These are phyloP conservation scores for Siniperca chuatsi DNA, from an alignment of 2,113 vertebrate species.

Conservation along the genomic window DNA sequence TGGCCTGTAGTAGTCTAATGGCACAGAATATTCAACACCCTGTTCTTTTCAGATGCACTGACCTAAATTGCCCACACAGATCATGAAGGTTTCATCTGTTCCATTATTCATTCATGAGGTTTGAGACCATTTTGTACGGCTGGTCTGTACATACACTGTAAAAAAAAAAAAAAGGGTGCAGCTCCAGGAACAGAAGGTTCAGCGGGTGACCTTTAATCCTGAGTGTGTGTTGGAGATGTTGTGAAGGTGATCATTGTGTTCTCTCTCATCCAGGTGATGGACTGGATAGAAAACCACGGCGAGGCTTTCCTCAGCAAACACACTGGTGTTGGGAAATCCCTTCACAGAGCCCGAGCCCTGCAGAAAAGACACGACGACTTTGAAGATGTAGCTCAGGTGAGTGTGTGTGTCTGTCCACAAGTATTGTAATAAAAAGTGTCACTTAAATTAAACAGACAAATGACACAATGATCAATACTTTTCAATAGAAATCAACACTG, in stretches of 20 bases:
- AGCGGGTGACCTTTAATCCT: not conserved
- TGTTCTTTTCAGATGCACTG: constrained; percentile 34
- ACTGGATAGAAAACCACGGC: constrained; percentile 99
- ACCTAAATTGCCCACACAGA: constrained; percentile 53
- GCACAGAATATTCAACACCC: not conserved
- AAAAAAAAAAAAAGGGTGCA: not conserved
- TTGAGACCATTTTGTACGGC: constrained; percentile 20
- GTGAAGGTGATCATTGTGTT: constrained; percentile 2
- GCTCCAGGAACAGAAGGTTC: not conserved
- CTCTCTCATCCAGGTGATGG: constrained; percentile 79
- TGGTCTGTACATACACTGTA: not conserved
- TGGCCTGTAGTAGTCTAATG: not conserved
- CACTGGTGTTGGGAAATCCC: constrained; percentile 96
- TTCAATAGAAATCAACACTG: not conserved
- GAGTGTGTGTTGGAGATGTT: not conserved
- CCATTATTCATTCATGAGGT: constrained; percentile 52
- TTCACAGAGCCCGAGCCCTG: constrained; percentile 94
- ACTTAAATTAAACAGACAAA: not conserved
- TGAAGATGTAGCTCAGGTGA: constrained; percentile 98
- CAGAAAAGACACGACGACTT: constrained; percentile 99
- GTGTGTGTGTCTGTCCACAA: not conserved
- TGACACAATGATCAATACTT: not conserved
- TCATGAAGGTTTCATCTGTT: constrained; percentile 53
- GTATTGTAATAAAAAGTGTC: not conserved
- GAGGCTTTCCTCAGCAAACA: constrained; percentile 99